Evolutionary conservation across 2,888 invertebrate genomes (phyloP).

Genomic region (Perithous albicinctus): DNA sequence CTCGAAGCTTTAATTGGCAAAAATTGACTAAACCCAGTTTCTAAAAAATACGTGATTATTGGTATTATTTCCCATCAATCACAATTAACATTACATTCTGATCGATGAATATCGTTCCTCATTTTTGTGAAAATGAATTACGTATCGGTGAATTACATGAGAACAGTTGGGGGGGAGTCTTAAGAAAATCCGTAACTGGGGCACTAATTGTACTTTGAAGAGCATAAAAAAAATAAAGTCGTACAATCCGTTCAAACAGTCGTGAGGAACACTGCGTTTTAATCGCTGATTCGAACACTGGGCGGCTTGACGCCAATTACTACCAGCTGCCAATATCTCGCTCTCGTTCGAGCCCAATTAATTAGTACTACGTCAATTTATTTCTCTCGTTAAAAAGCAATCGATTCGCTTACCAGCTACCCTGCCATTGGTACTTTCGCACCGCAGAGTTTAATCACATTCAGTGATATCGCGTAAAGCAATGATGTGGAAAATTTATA

Average conservation of each 20-base stretch:
- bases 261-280: not conserved
- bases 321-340: conserved; percentile 37
- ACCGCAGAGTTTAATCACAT: conserved; percentile 8
- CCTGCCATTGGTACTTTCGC: conserved; percentile 7
- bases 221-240: conserved; percentile 6
- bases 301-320: conserved; percentile 54
- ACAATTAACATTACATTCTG: not conserved
- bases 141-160: not conserved
- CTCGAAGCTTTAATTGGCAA: not conserved
- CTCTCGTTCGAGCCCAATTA: conserved; percentile 48
- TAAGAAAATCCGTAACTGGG: not conserved
- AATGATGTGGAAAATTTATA: conserved; percentile 10
- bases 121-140: not conserved
- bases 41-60: no score
- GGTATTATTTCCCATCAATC: not conserved
- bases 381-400: conserved; percentile 43
- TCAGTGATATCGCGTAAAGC: not conserved
- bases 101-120: no score
- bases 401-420: conserved; percentile 1
- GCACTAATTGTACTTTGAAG: conserved; percentile 1
- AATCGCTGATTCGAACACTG: conserved; percentile 4
- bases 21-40: not conserved
- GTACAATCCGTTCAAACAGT: not conserved
- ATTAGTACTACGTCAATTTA: conserved; percentile 55
- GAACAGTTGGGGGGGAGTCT: not conserved